Conservation (phyloP, 1,140 invertebrate species). For the Pseudomyrmex sp. region DNA sequence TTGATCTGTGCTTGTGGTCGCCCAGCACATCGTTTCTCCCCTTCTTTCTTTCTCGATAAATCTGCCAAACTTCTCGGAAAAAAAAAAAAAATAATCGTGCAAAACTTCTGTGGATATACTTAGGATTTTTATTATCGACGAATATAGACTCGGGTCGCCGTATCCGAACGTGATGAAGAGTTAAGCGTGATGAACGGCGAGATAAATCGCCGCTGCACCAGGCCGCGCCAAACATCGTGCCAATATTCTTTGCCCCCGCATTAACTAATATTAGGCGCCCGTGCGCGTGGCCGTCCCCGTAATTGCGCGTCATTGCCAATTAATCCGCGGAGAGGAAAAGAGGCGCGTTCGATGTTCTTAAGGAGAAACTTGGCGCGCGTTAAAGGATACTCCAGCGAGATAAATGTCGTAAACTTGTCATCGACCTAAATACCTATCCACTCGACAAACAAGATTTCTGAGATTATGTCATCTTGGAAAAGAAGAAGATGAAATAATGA, state of each 20-base stretch:
- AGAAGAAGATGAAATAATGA: constrained; percentile 1
- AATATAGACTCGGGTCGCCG: constrained; percentile 35
- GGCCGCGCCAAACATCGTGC: constrained; percentile 57
- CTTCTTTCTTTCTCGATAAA: neutral
- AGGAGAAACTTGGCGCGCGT: constrained; percentile 28
- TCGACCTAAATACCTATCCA: constrained; percentile 45
- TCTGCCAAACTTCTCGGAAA: neutral
- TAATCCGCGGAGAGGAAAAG: constrained; percentile 26
- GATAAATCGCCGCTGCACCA: constrained; percentile 36
- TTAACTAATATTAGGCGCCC: constrained; percentile 73
- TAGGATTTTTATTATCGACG: neutral
- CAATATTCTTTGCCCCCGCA: constrained; percentile 71
- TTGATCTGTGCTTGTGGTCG: neutral
- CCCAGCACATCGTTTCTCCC: neutral
- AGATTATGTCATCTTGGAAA: constrained; percentile 30
- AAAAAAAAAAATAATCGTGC: neutral
- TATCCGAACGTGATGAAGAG: constrained; percentile 43
- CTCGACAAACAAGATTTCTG: constrained; percentile 23
- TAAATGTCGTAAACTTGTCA: constrained; percentile 40
- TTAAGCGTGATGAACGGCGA: constrained; percentile 43
- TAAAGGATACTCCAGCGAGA: constrained; percentile 42
- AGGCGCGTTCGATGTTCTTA: constrained; percentile 24
- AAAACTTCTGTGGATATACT: neutral
- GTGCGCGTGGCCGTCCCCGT: constrained; percentile 12
- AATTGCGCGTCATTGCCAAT: constrained; percentile 58